Evolutionary conservation across 2,113 vertebrate species (phyloP).

Genomic region (Carettochelys insculpta): DNA sequence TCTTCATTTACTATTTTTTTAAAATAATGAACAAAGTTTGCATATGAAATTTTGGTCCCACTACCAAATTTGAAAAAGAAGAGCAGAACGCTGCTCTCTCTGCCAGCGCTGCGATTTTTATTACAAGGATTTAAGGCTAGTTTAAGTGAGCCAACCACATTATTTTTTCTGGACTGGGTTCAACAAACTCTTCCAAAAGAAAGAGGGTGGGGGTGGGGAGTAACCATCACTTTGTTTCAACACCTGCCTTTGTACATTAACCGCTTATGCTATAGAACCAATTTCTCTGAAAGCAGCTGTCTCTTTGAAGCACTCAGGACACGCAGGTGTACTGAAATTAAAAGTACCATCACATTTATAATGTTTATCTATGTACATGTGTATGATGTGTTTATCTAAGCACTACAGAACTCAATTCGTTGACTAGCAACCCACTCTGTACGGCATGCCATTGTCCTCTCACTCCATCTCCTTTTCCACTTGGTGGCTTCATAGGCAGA

Average conservation of each 20-base stretch:
- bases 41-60: conserved; percentile 58
- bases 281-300: not conserved
- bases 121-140: conserved; percentile 73
- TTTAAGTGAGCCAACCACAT: conserved; percentile 75
- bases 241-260: conserved; percentile 80
- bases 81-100: conserved; percentile 56
- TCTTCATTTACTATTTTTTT: conserved; percentile 3
- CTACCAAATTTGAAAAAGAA: conserved; percentile 63
- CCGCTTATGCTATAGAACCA: conserved; percentile 62
- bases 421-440: conserved; percentile 28
- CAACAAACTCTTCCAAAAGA: conserved; percentile 76
- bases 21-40: not conserved
- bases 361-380: too few relatives aligned
- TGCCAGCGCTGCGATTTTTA: conserved; percentile 80
- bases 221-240: conserved; percentile 74
- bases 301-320: not conserved
- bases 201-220: conserved; percentile 63
- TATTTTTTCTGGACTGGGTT: conserved; percentile 82
- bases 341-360: not conserved
- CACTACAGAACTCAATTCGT: not conserved
- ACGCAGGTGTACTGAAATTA: not conserved
- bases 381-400: conserved; percentile 8
- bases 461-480: not conserved
- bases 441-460: not conserved
- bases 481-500: not conserved